phyloP scores from a whole-genome alignment of 2,888 invertebrate genomes.

The Panopea generosa region DNA sequence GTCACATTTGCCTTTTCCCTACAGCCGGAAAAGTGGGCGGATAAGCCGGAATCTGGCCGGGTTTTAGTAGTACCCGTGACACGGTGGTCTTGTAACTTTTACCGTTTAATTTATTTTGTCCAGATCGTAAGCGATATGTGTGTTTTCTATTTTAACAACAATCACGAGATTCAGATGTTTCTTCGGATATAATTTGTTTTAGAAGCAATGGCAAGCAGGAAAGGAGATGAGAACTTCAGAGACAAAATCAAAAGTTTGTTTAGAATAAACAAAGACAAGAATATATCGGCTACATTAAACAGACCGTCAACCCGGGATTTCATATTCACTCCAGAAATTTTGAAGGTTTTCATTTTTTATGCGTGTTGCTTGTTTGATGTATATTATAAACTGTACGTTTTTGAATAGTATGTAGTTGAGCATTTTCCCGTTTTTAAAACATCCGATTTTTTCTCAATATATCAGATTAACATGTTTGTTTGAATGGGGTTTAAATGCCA shows the following conservation, averaged over 20 bases:
- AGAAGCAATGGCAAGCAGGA: neutral
- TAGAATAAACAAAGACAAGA: conserved; percentile 63
- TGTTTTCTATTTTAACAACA: no score
- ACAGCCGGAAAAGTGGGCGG: no score
- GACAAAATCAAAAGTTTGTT: conserved; percentile 75
- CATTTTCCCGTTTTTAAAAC: no score
- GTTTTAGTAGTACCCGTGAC: no score
- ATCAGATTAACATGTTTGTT: neutral
- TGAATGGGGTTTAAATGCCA: neutral
- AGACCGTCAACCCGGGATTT: conserved; percentile 88
- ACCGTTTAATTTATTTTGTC: no score
- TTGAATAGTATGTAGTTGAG: no score
- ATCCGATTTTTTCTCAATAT: neutral
- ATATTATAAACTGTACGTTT: neutral
- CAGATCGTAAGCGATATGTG: no score
- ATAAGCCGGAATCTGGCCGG: no score
- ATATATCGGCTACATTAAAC: conserved; percentile 55
- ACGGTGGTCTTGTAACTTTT: no score
- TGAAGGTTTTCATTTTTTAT: conserved; percentile 85
- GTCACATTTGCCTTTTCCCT: no score
- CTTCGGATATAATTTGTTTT: no score
- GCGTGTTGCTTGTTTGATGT: neutral
- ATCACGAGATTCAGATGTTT: no score
- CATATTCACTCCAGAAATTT: conserved; percentile 90
- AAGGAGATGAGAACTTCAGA: conserved; percentile 67